phyloP scores from a whole-genome alignment of 2,113 vertebrate species.

The Emberiza fucata region DNA sequence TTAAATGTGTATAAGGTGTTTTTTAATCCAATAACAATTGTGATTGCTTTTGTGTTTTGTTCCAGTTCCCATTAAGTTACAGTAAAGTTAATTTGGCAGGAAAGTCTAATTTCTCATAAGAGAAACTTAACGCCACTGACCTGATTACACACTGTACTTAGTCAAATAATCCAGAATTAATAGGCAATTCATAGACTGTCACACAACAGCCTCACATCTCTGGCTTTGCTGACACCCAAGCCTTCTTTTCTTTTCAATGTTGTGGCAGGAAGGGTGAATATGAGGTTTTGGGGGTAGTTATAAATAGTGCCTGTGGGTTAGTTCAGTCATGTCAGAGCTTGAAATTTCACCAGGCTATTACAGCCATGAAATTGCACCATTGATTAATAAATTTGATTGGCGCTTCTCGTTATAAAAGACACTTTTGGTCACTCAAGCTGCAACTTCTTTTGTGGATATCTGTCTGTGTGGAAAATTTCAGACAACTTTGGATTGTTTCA shows the following conservation, averaged over 20 bases:
- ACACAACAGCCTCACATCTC: not conserved
- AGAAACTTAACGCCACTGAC: not conserved
- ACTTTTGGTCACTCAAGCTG: not conserved
- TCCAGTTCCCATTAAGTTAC: not conserved
- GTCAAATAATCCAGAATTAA: not conserved
- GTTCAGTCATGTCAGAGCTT: not conserved
- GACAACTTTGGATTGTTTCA: not conserved
- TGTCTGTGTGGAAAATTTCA: not conserved
- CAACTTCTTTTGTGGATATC: not conserved
- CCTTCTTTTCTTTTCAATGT: not conserved
- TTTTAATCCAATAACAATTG: not conserved
- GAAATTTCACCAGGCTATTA: not conserved
- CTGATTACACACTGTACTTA: not conserved
- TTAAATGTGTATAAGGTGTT: not conserved
- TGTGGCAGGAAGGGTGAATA: not conserved
- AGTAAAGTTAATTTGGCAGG: not conserved
- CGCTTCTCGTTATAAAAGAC: not conserved
- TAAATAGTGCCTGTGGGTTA: not conserved
- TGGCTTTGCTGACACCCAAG: not conserved
- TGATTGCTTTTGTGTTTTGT: not conserved
- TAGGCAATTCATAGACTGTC: not conserved
- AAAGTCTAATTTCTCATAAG: not conserved
- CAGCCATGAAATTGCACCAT: not conserved
- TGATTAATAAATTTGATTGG: not conserved
- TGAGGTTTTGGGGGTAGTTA: not conserved